phyloP scores from a whole-genome alignment of 1,140 invertebrate genomes.

The Brachionus rubens region DNA sequence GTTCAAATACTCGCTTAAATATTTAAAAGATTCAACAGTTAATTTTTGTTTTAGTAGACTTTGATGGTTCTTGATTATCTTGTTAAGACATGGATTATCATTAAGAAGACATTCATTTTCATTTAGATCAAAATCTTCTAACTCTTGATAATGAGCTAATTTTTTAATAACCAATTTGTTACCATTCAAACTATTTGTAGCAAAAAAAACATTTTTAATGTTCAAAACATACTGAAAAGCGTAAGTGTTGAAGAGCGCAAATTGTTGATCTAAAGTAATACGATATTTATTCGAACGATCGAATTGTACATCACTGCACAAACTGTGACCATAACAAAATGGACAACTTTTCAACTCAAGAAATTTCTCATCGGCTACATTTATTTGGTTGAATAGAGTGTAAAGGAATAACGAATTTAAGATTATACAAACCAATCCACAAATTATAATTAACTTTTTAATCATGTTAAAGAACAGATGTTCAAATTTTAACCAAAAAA shows the following conservation, averaged over 20 bases:
- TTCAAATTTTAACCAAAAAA: too few relatives aligned
- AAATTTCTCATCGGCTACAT: background rate
- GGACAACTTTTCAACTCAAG: slow-evolving; percentile 37
- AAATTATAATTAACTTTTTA: background rate
- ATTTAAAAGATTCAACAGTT: background rate
- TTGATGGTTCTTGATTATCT: background rate
- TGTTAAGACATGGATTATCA: background rate
- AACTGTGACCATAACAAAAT: slow-evolving; percentile 13
- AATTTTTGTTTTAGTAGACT: background rate
- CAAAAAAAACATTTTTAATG: slow-evolving; percentile 47
- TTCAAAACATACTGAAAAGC: slow-evolving; percentile 13
- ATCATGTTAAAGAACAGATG: too few relatives aligned
- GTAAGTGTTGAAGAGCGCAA: background rate
- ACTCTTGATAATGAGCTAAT: slow-evolving; percentile 23
- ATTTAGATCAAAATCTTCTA: background rate
- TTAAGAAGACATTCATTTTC: background rate
- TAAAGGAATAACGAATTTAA: background rate
- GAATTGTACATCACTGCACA: background rate
- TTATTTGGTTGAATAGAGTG: background rate
- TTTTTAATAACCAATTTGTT: slow-evolving; percentile 29
- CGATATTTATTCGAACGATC: background rate
- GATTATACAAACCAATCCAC: background rate
- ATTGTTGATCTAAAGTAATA: background rate
- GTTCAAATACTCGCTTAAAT: background rate
- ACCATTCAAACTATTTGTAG: background rate